These are phyloP conservation scores for Andrena camellia DNA, from an alignment of 2,888 invertebrate species.

Conservation along the genomic window DNA sequence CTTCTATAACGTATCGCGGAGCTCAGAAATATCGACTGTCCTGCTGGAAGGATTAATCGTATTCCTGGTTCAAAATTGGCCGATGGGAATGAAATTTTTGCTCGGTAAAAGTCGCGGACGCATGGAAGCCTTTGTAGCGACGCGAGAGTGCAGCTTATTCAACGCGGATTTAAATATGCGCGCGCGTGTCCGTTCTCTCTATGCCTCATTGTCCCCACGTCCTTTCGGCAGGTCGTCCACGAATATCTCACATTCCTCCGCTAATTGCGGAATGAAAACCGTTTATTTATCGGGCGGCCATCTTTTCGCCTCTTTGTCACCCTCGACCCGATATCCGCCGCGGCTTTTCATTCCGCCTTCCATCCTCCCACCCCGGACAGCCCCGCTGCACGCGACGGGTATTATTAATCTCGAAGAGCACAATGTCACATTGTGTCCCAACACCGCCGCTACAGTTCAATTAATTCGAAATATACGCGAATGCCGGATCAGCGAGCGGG, in stretches of 20 bases:
- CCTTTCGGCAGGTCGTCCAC: background rate
- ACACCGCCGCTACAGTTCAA: slow-evolving; percentile 76
- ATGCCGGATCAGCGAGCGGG: slow-evolving; percentile 68
- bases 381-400: slow-evolving; percentile 64
- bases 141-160: background rate
- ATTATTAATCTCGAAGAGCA: slow-evolving; percentile 79
- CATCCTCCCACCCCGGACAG: background rate
- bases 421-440: slow-evolving; percentile 77
- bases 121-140: background rate
- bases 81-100: too few relatives aligned
- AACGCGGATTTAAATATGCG: slow-evolving; percentile 19
- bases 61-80: too few relatives aligned
- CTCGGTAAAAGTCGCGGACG: background rate
- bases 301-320: slow-evolving; percentile 26
- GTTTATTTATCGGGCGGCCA: slow-evolving; percentile 30
- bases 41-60: too few relatives aligned
- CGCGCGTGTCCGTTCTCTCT: background rate
- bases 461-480: slow-evolving; percentile 79
- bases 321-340: slow-evolving; percentile 28
- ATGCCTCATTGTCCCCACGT: background rate
- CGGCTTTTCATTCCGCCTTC: slow-evolving; percentile 33
- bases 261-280: slow-evolving; percentile 16
- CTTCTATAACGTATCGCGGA: too few relatives aligned
- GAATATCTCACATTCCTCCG: slow-evolving; percentile 6
- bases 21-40: too few relatives aligned